These are phyloP conservation scores for Avahi laniger DNA, from an alignment of 2,797 vertebrate genomes.

Conservation along the genomic window DNA sequence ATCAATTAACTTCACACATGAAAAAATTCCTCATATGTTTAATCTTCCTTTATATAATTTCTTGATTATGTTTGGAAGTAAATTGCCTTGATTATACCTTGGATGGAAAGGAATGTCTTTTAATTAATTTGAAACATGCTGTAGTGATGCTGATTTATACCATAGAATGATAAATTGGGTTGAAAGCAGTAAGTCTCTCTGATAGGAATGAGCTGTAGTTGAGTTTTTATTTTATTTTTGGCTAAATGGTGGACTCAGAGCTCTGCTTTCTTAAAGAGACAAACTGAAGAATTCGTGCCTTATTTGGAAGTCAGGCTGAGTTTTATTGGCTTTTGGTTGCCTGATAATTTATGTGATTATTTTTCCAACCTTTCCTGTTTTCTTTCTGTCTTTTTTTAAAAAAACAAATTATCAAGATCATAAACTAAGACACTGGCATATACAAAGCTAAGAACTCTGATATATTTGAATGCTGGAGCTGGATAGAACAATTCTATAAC, in stretches of 20 bases:
- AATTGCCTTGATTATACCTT: constrained; percentile 86
- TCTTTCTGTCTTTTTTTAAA: neutral
- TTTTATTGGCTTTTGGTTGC: neutral
- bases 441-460: neutral
- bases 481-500: neutral
- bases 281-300: neutral
- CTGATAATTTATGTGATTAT: neutral
- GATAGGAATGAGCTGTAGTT: constrained; percentile 66
- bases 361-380: neutral
- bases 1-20: constrained; percentile 86
- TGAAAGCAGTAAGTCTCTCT: constrained; percentile 65
- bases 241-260: neutral
- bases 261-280: constrained; percentile 52
- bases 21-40: constrained; percentile 81
- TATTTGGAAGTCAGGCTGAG: neutral
- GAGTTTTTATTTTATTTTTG: constrained; percentile 59
- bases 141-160: constrained; percentile 75
- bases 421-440: neutral
- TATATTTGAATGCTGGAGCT: neutral
- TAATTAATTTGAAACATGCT: constrained; percentile 84
- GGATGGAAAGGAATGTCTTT: constrained; percentile 81
- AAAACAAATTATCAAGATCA: neutral
- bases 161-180: constrained; percentile 77
- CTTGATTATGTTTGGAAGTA: constrained; percentile 85
- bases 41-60: constrained; percentile 81